phyloP scores from a whole-genome alignment of 2,113 vertebrate genomes.

The Phodopus roborovskii region DNA sequence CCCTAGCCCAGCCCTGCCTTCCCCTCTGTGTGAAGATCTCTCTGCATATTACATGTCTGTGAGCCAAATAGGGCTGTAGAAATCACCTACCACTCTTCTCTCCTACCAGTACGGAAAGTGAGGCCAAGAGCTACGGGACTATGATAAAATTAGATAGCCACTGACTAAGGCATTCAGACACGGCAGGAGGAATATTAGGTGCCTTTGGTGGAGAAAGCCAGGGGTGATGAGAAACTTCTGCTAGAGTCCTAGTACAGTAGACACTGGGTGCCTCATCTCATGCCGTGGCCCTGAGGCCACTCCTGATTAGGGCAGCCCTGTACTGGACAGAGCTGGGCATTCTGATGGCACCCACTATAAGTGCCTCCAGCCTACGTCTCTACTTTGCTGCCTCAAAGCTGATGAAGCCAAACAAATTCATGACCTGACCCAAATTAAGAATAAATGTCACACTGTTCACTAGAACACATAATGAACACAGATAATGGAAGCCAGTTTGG shows the following conservation, averaged over 20 bases:
- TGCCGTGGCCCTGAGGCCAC: neutral
- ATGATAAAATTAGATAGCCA: neutral
- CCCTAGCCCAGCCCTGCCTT: neutral
- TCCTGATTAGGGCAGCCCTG: neutral
- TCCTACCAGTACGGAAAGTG: neutral
- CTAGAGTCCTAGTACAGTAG: neutral
- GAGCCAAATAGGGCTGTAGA: neutral
- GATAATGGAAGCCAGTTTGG: neutral
- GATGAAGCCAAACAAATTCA: neutral
- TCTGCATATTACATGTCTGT: accelerated
- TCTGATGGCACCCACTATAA: neutral
- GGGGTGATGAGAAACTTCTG: neutral
- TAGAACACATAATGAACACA: neutral
- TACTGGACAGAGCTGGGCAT: neutral
- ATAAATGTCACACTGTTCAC: neutral
- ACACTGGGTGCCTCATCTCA: neutral
- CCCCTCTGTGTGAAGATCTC: neutral
- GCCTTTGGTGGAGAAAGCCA: neutral
- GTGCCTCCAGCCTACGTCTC: neutral
- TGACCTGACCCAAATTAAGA: neutral
- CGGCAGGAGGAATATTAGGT: neutral
- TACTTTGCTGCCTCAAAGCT: neutral
- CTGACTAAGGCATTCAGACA: neutral
- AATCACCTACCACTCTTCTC: neutral
- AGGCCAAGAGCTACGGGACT: neutral